Evolutionary conservation across 2,888 invertebrate species (phyloP).

Genomic region (Microdon myrmicae): DNA sequence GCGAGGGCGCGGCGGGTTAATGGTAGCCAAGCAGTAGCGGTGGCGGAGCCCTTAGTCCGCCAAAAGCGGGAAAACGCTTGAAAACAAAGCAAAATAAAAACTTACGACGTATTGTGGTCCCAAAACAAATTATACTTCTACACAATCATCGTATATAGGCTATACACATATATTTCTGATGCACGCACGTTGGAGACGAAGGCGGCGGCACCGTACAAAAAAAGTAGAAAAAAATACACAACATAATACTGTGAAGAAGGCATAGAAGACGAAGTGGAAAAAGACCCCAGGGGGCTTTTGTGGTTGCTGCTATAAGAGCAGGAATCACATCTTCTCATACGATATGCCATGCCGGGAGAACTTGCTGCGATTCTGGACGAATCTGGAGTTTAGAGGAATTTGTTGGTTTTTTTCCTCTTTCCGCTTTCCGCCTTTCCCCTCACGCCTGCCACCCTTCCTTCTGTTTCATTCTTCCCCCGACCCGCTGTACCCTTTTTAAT

Average conservation of each 20-base stretch:
- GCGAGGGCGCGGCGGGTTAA: constrained; percentile 9
- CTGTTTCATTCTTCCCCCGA: too few relatives aligned
- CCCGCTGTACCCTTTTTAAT: too few relatives aligned
- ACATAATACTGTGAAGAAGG: too few relatives aligned
- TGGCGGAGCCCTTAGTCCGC: constrained; percentile 18
- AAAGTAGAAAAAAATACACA: constrained; percentile 9
- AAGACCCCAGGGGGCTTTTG: constrained; percentile 52
- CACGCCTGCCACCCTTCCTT: too few relatives aligned
- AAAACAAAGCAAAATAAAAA: constrained; percentile 34
- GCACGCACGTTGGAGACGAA: constrained; percentile 15
- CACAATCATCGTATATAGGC: constrained; percentile 30
- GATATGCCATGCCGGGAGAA: constrained; percentile 38
- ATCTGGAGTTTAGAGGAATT: constrained; percentile 49
- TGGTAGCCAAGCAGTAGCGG: constrained; percentile 3
- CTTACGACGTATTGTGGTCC: constrained; percentile 41
- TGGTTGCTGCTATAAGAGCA: constrained; percentile 50
- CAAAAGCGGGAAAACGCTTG: constrained; percentile 39
- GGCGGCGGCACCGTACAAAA: too few relatives aligned
- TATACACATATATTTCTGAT: constrained; percentile 6
- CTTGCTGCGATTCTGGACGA: constrained; percentile 46
- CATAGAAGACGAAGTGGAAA: constrained; percentile 34
- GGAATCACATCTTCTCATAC: constrained; percentile 47
- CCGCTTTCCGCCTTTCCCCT: constrained; percentile 4
- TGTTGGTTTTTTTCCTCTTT: constrained; percentile 15
- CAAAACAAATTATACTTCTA: constrained; percentile 50